A percentile compares a stretch with the other conserved stretches of the same genome.
Conservation (phyloP, 23 tunicate species). For the Trididemnum miniatum region DNA sequence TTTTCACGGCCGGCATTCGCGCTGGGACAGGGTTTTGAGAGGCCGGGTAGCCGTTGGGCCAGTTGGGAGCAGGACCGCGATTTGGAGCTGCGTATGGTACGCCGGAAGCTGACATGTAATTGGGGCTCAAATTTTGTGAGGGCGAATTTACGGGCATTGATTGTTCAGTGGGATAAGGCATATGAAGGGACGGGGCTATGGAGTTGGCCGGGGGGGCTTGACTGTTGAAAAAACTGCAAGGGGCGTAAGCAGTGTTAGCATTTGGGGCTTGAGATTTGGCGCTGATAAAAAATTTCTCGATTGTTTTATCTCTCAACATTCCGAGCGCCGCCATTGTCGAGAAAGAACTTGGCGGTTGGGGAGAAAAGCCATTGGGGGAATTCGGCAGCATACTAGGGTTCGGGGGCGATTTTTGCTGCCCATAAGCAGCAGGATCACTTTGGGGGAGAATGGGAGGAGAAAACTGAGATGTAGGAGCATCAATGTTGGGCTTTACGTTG, state of each 20-base stretch:
- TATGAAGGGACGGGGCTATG: not conserved
- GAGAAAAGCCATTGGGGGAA: conserved; percentile 1
- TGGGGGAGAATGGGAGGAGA: not conserved
- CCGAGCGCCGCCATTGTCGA: conserved; percentile 64
- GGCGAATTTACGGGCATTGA: not conserved
- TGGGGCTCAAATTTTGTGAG: not conserved
- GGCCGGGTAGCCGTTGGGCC: not conserved
- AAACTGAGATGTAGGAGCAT: not conserved
- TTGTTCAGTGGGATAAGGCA: not conserved
- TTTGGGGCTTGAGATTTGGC: not conserved
- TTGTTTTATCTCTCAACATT: conserved; percentile 44
- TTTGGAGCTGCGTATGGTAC: not conserved
- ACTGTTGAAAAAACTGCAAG: not conserved
- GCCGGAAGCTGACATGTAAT: not conserved
- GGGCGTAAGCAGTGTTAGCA: not conserved
- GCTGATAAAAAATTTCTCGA: conserved; percentile 34
- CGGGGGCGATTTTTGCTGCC: not conserved
- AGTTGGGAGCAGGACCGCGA: not conserved
- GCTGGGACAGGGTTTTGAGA: not conserved
- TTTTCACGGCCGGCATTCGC: conserved; percentile 25
- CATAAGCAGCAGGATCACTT: not conserved
- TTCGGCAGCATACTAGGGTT: not conserved
- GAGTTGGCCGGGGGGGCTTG: not conserved
- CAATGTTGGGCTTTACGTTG: not conserved
- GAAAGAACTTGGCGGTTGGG: not conserved